Conservation (phyloP, 2,113 vertebrate genomes). For the Sitta europaea region DNA sequence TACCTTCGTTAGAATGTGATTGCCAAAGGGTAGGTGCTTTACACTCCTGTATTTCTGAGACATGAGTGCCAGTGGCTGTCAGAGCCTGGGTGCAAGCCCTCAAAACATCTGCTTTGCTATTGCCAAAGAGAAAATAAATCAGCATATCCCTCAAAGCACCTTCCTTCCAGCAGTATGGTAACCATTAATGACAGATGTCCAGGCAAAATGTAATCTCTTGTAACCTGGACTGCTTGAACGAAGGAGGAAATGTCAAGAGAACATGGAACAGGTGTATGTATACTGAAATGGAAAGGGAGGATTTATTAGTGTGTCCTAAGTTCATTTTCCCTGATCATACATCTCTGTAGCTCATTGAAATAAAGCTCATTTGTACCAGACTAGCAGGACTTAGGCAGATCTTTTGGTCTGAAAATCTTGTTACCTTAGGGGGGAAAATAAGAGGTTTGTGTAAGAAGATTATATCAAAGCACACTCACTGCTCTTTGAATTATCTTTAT, state of each 20-base stretch:
- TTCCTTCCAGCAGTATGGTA: neutral
- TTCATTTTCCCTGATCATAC: neutral
- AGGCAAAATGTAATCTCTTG: neutral
- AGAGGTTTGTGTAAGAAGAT: neutral
- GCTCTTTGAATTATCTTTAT: neutral
- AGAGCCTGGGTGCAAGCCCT: neutral
- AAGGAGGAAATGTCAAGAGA: neutral
- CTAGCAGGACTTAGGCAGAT: neutral
- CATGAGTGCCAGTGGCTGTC: neutral
- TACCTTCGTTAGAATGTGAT: neutral
- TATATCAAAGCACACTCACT: neutral
- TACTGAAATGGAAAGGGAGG: neutral
- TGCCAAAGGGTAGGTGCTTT: conserved; percentile 5
- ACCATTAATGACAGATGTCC: neutral
- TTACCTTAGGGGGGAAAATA: rapidly evolving
- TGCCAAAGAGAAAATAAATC: neutral
- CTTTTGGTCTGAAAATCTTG: neutral
- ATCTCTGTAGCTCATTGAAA: neutral
- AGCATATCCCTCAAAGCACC: neutral
- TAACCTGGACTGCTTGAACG: neutral
- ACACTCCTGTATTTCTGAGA: neutral
- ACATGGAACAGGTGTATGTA: neutral
- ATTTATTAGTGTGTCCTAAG: neutral
- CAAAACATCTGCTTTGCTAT: neutral
- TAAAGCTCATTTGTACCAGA: neutral